Evolutionary conservation across 1,140 invertebrate species (phyloP).

Genomic region (Ephestia elutella): DNA sequence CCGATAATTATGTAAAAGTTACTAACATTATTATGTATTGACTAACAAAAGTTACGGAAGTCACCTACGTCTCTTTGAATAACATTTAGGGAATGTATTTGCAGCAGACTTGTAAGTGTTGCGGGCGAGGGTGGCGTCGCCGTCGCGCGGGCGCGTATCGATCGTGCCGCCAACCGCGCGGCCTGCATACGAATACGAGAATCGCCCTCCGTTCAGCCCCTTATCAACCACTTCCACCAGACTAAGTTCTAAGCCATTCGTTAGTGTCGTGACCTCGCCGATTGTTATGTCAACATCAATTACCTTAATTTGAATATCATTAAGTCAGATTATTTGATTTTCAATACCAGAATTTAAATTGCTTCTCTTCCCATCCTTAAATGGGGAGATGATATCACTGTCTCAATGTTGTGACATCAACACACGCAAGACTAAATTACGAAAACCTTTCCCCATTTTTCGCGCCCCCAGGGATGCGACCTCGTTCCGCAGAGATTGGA

Average conservation of each 20-base stretch:
- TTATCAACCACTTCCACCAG: slow-evolving; percentile 53
- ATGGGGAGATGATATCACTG: slow-evolving; percentile 12
- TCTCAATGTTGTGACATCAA: slow-evolving; percentile 24
- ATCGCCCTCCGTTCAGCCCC: slow-evolving; percentile 58
- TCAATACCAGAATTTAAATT: neutral
- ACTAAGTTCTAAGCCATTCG: slow-evolving; percentile 50
- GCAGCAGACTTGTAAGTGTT: slow-evolving; percentile 41
- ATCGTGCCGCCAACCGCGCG: slow-evolving; percentile 55
- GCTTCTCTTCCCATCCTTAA: neutral
- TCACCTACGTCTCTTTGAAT: slow-evolving; percentile 22
- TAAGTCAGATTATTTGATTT: neutral
- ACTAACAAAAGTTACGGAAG: too few relatives aligned
- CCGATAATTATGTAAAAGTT: too few relatives aligned
- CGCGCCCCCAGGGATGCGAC: slow-evolving; percentile 32
- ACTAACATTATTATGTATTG: too few relatives aligned
- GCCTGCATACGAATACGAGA: slow-evolving; percentile 67
- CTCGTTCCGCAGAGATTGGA: slow-evolving; percentile 39
- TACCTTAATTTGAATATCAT: slow-evolving; percentile 2
- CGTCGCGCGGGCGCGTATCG: slow-evolving; percentile 70
- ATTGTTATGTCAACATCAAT: slow-evolving; percentile 38
- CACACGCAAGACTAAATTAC: slow-evolving; percentile 31
- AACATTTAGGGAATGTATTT: slow-evolving; percentile 40
- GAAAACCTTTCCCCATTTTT: slow-evolving; percentile 44
- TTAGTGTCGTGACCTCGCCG: slow-evolving; percentile 49
- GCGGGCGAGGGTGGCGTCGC: slow-evolving; percentile 47